Evolutionary conservation across 2,888 invertebrate species (phyloP).

Genomic region (Tyria jacobaeae): DNA sequence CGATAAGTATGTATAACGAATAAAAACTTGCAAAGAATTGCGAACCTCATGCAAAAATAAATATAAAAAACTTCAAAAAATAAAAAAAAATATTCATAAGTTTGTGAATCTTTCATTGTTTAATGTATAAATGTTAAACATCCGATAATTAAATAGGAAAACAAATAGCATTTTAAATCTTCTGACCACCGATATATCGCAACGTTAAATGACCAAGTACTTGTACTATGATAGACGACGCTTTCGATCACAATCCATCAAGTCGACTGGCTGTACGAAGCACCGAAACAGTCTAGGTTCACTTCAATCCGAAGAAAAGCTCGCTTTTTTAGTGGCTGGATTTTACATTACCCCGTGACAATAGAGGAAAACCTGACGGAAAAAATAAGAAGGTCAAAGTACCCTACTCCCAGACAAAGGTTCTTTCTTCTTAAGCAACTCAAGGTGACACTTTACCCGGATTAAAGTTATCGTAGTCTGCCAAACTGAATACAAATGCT

Average conservation of each 20-base stretch:
- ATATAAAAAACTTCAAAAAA: no score
- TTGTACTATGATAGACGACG: slow-evolving; percentile 79
- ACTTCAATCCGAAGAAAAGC: slow-evolving; percentile 65
- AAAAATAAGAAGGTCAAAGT: slow-evolving; percentile 80
- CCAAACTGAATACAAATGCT: slow-evolving; percentile 85
- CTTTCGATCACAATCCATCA: slow-evolving; percentile 83
- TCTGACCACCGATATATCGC: slow-evolving; percentile 62
- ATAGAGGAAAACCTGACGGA: slow-evolving; percentile 76
- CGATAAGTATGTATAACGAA: background rate
- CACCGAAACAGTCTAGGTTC: slow-evolving; percentile 66
- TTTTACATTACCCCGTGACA: slow-evolving; percentile 77
- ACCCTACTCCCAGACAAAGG: slow-evolving; percentile 80
- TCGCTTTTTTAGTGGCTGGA: slow-evolving; percentile 70
- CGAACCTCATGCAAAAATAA: background rate
- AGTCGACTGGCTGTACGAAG: slow-evolving; percentile 57
- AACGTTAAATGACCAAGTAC: slow-evolving; percentile 75
- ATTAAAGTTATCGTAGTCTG: slow-evolving; percentile 85
- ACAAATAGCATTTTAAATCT: slow-evolving; percentile 57
- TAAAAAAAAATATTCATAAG: background rate
- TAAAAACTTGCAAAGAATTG: background rate
- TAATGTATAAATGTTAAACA: background rate
- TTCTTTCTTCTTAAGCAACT: slow-evolving; percentile 82
- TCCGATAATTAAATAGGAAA: slow-evolving; percentile 38
- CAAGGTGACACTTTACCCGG: slow-evolving; percentile 85
- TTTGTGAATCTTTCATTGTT: background rate